phyloP scores from a whole-genome alignment of 2,888 invertebrate genomes.

The Lasioglossum villosulum region DNA sequence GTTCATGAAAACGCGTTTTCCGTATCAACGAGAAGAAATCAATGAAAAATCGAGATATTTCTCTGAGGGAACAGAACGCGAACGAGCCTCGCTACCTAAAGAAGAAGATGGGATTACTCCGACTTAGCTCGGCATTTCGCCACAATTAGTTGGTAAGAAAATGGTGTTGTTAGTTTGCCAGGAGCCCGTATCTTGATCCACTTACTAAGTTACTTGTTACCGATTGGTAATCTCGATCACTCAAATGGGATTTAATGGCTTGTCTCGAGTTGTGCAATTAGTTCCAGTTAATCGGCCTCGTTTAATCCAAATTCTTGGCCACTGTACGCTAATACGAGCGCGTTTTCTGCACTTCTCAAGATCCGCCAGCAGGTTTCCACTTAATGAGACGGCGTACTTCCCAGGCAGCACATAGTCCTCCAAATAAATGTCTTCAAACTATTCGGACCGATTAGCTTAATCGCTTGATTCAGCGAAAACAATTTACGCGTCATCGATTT shows the following conservation, averaged over 20 bases:
- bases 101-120: not conserved
- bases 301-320: constrained; percentile 55
- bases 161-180: constrained; percentile 31
- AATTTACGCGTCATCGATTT: not conserved
- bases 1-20: not conserved
- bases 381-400: not conserved
- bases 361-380: constrained; percentile 2
- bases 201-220: constrained; percentile 52
- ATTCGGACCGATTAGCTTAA: not conserved
- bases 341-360: constrained; percentile 11
- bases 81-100: not conserved
- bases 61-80: not conserved
- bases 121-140: not conserved
- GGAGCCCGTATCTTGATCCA: constrained; percentile 37
- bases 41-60: not conserved
- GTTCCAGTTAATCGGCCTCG: constrained; percentile 59
- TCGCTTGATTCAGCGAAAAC: not conserved
- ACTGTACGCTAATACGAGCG: constrained; percentile 26
- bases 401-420: not conserved
- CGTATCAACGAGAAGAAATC: not conserved
- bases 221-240: constrained; percentile 65
- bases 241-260: constrained; percentile 70
- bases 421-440: not conserved
- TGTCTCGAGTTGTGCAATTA: constrained; percentile 68
- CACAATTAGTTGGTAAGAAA: constrained; percentile 22